A percentile compares a stretch with the other conserved stretches of the same genome.
Evolutionary conservation across 2,888 invertebrate genomes (phyloP).

Genomic region (Calameuta idolon): DNA sequence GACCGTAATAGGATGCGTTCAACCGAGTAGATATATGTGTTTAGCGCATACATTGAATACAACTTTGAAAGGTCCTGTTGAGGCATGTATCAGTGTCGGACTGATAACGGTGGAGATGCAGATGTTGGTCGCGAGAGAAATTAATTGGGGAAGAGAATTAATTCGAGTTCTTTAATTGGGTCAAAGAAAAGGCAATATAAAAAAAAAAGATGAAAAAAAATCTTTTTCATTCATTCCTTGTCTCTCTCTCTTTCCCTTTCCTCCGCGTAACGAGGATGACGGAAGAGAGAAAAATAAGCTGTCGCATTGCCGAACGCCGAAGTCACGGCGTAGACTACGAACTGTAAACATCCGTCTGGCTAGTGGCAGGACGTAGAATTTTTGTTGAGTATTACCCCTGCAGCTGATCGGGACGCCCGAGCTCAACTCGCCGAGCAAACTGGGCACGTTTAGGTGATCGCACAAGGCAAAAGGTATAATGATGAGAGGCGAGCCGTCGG

Average conservation of each 20-base stretch:
- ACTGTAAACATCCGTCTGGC: neutral
- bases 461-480: constrained; percentile 57
- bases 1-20: neutral
- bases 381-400: neutral
- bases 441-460: constrained; percentile 51
- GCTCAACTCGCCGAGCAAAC: constrained; percentile 41
- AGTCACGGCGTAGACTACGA: neutral
- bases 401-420: neutral
- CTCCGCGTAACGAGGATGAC: neutral
- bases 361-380: neutral
- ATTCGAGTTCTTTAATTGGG: neutral
- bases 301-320: neutral
- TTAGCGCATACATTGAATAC: neutral
- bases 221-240: neutral
- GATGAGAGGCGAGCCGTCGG: constrained; percentile 53
- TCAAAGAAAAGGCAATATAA: neutral
- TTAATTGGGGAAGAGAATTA: neutral
- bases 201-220: neutral
- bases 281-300: neutral
- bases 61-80: neutral
- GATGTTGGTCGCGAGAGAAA: neutral
- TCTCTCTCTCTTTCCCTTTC: neutral
- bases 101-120: neutral
- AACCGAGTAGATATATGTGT: neutral
- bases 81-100: neutral